Evolutionary conservation across 2,113 vertebrate genomes (phyloP), one percentile per base, ranked within the genome.

Genomic region (Pogonocichla stellata): DNA sequence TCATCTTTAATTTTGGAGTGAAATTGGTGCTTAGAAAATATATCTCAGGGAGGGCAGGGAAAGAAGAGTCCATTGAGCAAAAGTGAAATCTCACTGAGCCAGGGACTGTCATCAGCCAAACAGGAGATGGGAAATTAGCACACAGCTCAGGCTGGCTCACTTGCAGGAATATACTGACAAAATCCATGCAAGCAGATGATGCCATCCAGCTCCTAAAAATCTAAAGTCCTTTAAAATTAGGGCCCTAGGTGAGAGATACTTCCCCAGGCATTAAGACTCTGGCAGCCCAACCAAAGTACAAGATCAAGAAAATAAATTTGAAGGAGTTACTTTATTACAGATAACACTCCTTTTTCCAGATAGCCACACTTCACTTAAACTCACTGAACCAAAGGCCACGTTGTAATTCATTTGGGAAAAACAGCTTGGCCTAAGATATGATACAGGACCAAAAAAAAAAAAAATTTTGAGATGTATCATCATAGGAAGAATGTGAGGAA

Each of bases 1-100:
- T 97, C 85, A 96, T 97, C 96, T 97, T 96, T 96, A 96, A 95
- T 94, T 97, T 94, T 81, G 88, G 71, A 97, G 82, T 86, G 90
- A 94, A 97, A 96, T 96, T 93, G 94, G 82, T 95, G 75, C 92
- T 96, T 95, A 93, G 88, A 86, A 94, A 96, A 96, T 81, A 73
- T 45, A 96, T 88, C 90, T 96, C 79, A 80, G 47, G 65, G 53
- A 96, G 60, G 48, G 61, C 58, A 70, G 14, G 72, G 53, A 79
- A 67, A 80, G 60, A 80, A 83, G 71, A 88, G 31, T 79, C 74
- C 80, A 88, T 40, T 40, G 84, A 83, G 79, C 48, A 90, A 94
- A 95, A 86, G 36, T 38, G 92, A 96, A 92, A 96, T 93, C 93
- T 94, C 79, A 8, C 86, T 86, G 90, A 96, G 93, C 90, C 94